These are phyloP conservation scores for Pan troglodytes DNA, from an alignment of 2,113 vertebrate species.

Conservation along the genomic window NHGRI_mPanTro3-v2.1_pri NC_072409.2:109716001-109716500, in stretches of 20 bases:
- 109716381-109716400: not conserved
- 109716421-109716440: not conserved
- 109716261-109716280: not conserved
- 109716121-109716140: not conserved
- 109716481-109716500: not conserved
- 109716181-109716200: not conserved
- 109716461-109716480: not conserved
- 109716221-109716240: not conserved
- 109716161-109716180: not conserved
- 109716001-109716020: not conserved
- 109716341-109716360: not conserved
- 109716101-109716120: not conserved
- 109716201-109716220: not conserved
- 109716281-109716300: constrained; percentile 1
- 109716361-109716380: not conserved
- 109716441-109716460: not conserved
- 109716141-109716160: not conserved
- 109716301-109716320: not conserved
- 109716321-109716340: not conserved
- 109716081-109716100: not conserved
- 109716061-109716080: not conserved
- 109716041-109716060: not conserved
- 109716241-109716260: not conserved
- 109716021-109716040: not conserved
- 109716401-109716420: not conserved